phyloP scores from a whole-genome alignment of 2,888 invertebrate species.

The Aphelenchoides bicaudatus region DNA sequence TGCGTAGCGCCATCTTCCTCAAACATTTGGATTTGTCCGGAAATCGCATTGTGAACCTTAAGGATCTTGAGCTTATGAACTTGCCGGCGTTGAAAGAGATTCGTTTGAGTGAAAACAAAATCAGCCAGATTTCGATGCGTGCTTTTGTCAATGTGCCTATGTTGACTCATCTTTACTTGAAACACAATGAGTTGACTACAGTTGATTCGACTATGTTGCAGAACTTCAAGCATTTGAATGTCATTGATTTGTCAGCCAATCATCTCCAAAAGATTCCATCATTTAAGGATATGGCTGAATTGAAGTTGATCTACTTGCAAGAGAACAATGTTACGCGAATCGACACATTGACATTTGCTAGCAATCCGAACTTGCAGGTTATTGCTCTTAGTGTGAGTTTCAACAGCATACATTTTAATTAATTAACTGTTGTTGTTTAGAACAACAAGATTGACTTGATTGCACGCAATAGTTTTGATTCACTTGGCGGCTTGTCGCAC shows the following conservation, averaged over 20 bases:
- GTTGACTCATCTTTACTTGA: conserved; percentile 70
- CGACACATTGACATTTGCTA: conserved; percentile 77
- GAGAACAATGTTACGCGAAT: conserved; percentile 69
- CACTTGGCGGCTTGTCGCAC: conserved; percentile 69
- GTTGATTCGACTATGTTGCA: conserved; percentile 79
- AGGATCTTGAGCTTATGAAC: conserved; percentile 74
- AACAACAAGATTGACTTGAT: conserved; percentile 52
- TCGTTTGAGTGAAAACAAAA: conserved; percentile 64
- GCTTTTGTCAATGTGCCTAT: conserved; percentile 79
- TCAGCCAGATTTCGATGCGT: conserved; percentile 74
- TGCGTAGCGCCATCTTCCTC: conserved; percentile 74
- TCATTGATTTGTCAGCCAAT: conserved; percentile 68
- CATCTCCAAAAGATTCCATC: conserved; percentile 63
- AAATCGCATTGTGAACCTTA: conserved; percentile 74
- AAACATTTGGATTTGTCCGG: conserved; percentile 73
- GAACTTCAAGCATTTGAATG: conserved; percentile 72
- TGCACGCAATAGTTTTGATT: conserved; percentile 58
- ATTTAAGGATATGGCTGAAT: conserved; percentile 73
- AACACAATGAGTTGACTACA: conserved; percentile 76
- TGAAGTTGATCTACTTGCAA: conserved; percentile 69
- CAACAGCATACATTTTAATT: neutral
- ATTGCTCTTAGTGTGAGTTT: conserved; percentile 70
- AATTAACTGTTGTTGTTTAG: conserved; percentile 25
- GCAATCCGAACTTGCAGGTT: conserved; percentile 69
- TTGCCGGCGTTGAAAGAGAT: conserved; percentile 73